A percentile compares a stretch with the other conserved stretches of the same genome.
These are phyloP conservation scores for Campodea augens DNA, from an alignment of 1,140 invertebrate species.

Conservation along the genomic window DNA sequence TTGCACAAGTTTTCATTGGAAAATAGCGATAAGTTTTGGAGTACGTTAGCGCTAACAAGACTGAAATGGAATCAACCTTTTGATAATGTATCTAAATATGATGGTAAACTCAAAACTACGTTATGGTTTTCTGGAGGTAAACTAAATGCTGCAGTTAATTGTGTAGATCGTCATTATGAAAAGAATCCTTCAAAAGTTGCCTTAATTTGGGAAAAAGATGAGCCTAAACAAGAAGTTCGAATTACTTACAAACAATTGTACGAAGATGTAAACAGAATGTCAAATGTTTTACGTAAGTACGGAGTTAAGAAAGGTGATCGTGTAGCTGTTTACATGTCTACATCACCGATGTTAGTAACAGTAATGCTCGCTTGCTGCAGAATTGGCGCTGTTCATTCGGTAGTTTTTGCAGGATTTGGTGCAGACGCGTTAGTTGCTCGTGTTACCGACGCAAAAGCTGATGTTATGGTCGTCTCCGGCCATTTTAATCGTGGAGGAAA, in stretches of 20 bases:
- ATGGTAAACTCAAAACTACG: too few relatives aligned
- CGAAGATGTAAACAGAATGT: constrained; percentile 31
- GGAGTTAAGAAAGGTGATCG: constrained; percentile 27
- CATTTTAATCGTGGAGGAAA: not conserved
- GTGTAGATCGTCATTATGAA: constrained; percentile 27
- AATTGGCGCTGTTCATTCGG: constrained; percentile 31
- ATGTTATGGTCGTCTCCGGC: not conserved
- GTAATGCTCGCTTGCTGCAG: constrained; percentile 33
- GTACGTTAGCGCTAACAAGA: too few relatives aligned
- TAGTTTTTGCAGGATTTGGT: constrained; percentile 36
- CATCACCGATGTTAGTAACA: constrained; percentile 24
- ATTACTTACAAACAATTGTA: constrained; percentile 28
- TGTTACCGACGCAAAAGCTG: constrained; percentile 23
- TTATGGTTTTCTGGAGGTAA: constrained; percentile 2
- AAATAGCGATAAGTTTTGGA: too few relatives aligned
- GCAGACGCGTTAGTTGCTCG: constrained; percentile 28
- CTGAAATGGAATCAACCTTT: too few relatives aligned
- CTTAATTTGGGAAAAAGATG: constrained; percentile 32
- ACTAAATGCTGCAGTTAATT: constrained; percentile 23
- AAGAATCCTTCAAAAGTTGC: constrained; percentile 22
- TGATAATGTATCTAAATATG: too few relatives aligned
- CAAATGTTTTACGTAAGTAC: constrained; percentile 30
- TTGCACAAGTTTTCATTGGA: too few relatives aligned
- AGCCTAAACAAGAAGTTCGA: constrained; percentile 22
- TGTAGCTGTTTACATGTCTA: constrained; percentile 31